A percentile compares a stretch with the other conserved stretches of the same genome.
Conservation (phyloP, 2,797 vertebrate genomes). For the Chiloscyllium punctatum region DNA sequence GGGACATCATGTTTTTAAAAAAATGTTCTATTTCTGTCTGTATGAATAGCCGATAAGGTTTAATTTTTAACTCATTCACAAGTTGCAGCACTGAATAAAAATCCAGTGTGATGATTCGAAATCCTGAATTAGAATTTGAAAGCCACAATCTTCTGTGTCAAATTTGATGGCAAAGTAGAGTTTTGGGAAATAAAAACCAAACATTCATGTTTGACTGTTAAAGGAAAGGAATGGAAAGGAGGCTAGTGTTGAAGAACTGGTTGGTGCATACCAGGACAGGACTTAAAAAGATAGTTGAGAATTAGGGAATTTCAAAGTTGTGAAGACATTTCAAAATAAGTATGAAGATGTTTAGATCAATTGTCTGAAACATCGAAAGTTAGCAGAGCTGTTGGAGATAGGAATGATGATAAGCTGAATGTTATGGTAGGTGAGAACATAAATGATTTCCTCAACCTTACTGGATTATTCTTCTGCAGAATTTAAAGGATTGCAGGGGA, state of each 20-base stretch:
- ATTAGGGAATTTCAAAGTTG: too few relatives aligned
- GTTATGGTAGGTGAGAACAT: too few relatives aligned
- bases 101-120: background rate
- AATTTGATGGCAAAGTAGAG: background rate
- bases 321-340: too few relatives aligned
- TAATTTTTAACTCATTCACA: background rate
- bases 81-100: background rate
- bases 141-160: background rate
- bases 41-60: background rate
- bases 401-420: too few relatives aligned
- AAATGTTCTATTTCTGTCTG: background rate
- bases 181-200: background rate
- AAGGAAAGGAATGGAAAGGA: background rate
- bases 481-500: too few relatives aligned
- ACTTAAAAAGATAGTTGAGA: too few relatives aligned
- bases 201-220: background rate
- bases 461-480: too few relatives aligned
- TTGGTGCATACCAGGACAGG: background rate
- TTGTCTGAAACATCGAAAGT: too few relatives aligned
- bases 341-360: too few relatives aligned
- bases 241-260: background rate
- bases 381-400: too few relatives aligned
- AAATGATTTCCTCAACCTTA: too few relatives aligned
- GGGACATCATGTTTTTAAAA: background rate
- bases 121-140: background rate